Percentiles rank a stretch among this genome's conserved stretches.
Evolutionary conservation across 2,797 vertebrate genomes (phyloP).

Genomic region (Pantherophis alleghaniensis): DNA sequence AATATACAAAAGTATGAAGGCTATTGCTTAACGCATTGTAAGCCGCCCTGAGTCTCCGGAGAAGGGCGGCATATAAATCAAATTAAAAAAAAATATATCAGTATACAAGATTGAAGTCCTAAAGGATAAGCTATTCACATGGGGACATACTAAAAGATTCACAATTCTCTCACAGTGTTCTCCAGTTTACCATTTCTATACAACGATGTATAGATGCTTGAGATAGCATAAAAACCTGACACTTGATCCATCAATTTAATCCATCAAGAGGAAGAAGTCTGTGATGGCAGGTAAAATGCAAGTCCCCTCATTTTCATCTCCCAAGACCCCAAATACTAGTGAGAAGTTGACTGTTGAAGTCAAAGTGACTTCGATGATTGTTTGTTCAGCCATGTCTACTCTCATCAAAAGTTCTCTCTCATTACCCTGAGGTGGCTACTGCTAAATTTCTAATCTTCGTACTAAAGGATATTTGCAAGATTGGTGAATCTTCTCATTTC

Average conservation of each 20-base stretch:
- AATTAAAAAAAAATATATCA: neutral
- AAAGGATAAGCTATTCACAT: slow-evolving; percentile 13
- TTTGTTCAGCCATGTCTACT: neutral
- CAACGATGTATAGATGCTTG: neutral
- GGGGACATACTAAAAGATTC: slow-evolving; percentile 9
- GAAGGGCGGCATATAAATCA: too few relatives aligned
- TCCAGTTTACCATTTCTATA: slow-evolving; percentile 1
- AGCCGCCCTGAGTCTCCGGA: too few relatives aligned
- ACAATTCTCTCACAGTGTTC: neutral
- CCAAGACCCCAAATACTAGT: neutral
- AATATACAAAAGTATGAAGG: too few relatives aligned
- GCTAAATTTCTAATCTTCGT: neutral
- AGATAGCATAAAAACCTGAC: too few relatives aligned
- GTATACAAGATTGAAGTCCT: neutral
- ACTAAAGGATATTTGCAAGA: neutral
- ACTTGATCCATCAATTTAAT: neutral
- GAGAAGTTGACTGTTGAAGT: neutral
- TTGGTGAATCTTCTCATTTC: neutral
- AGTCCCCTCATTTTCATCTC: neutral
- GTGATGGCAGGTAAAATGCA: neutral
- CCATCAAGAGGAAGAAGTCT: neutral
- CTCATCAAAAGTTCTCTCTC: neutral
- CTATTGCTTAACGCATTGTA: too few relatives aligned
- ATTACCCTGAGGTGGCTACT: neutral
- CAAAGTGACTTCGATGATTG: neutral